Evolutionary conservation across 1,140 invertebrate species (phyloP).

Genomic region (Spodoptera litura): DNA sequence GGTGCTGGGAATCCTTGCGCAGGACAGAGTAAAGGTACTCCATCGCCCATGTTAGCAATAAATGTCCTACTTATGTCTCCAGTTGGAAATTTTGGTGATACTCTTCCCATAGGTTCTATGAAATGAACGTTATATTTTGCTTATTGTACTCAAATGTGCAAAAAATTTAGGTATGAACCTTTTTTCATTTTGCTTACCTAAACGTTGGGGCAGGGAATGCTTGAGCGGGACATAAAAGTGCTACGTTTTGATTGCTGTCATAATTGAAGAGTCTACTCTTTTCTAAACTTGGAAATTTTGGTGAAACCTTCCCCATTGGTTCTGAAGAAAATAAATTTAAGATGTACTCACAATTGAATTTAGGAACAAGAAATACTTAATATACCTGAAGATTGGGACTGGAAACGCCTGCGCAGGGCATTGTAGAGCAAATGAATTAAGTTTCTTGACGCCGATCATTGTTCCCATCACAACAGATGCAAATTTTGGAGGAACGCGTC

Average conservation of each 20-base stretch:
- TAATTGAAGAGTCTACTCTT: conserved; percentile 87
- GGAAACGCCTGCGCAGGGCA: conserved; percentile 91
- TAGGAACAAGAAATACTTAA: conserved; percentile 20
- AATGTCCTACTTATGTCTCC: conserved; percentile 83
- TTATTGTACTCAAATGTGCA: conserved; percentile 5
- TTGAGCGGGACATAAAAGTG: conserved; percentile 85
- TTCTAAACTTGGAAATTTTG: conserved; percentile 89
- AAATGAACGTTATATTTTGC: conserved; percentile 57
- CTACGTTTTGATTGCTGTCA: conserved; percentile 70
- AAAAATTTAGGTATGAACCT: background rate
- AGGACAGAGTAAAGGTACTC: conserved; percentile 84
- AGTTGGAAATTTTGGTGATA: conserved; percentile 88
- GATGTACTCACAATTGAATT: conserved; percentile 13
- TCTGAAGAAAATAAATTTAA: conserved; percentile 69
- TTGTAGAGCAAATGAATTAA: conserved; percentile 86
- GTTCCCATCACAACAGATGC: conserved; percentile 85
- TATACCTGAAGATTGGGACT: conserved; percentile 90
- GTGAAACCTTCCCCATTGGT: conserved; percentile 87
- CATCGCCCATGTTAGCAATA: conserved; percentile 60
- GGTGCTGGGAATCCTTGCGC: conserved; percentile 89
- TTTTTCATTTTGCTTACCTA: conserved; percentile 78
- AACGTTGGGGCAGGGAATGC: conserved; percentile 88
- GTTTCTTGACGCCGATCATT: conserved; percentile 80
- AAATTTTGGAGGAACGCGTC: conserved; percentile 90
- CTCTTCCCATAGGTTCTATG: conserved; percentile 87